phyloP scores from a whole-genome alignment of 2,797 vertebrate species.

The Amblyopsis hoosieri region DNA sequence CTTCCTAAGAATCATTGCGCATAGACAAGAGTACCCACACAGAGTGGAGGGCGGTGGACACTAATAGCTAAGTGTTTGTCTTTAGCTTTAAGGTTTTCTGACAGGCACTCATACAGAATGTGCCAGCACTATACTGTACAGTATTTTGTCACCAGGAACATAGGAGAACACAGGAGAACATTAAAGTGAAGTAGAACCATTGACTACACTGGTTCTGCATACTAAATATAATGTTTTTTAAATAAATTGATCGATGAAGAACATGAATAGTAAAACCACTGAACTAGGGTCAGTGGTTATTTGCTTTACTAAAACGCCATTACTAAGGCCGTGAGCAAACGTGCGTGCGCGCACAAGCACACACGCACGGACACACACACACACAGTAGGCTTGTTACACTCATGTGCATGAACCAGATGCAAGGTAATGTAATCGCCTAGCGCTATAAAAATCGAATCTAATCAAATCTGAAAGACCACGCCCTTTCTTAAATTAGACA shows the following conservation, averaged over 20 bases:
- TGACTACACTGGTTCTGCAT: no score
- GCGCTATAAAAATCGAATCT: no score
- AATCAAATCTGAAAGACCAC: no score
- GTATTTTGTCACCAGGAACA: constrained; percentile 32
- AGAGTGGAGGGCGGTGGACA: constrained; percentile 32
- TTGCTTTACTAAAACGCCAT: constrained; percentile 9
- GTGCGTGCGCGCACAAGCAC: no score
- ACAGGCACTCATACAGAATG: constrained; percentile 2
- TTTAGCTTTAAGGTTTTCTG: neutral
- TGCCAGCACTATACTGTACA: neutral
- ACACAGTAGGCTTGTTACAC: neutral
- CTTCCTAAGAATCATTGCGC: constrained; percentile 24
- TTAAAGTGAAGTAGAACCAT: no score
- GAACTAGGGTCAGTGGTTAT: constrained; percentile 31
- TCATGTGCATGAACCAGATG: no score
- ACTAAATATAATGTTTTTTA: neutral
- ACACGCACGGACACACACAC: neutral
- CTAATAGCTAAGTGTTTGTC: constrained; percentile 13
- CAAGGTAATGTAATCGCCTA: no score
- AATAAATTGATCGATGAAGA: constrained; percentile 17
- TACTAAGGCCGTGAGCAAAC: no score
- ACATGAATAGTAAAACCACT: constrained; percentile 35
- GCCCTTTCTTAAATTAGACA: no score
- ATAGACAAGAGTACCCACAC: constrained; percentile 22
- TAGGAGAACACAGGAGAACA: neutral